These are phyloP conservation scores for Epinotia bilunana DNA, from an alignment of 2,888 invertebrate species.

Conservation along the genomic window DNA sequence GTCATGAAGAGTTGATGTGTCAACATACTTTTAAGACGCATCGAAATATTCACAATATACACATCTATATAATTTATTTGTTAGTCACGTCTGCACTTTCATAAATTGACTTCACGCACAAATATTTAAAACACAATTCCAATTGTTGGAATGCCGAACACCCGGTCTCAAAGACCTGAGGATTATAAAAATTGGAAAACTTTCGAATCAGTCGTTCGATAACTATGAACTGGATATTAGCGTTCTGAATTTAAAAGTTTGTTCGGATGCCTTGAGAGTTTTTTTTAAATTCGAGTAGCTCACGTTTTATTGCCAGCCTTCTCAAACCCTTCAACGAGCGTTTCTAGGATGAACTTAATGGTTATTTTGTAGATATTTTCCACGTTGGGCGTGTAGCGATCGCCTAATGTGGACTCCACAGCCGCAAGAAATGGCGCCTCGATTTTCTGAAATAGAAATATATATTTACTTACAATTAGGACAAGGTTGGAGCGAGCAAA, in stretches of 20 bases:
- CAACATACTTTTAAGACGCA: slow-evolving; percentile 47
- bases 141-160: slow-evolving; percentile 44
- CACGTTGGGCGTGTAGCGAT: slow-evolving; percentile 95
- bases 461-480: slow-evolving; percentile 38
- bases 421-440: slow-evolving; percentile 95
- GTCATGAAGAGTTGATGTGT: slow-evolving; percentile 35
- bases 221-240: slow-evolving; percentile 43
- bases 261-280: slow-evolving; percentile 44
- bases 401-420: slow-evolving; percentile 93
- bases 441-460: slow-evolving; percentile 89
- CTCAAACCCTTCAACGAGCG: slow-evolving; percentile 91
- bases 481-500: not conserved
- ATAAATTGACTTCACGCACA: slow-evolving; percentile 40
- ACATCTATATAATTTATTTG: slow-evolving; percentile 50
- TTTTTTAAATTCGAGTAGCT: slow-evolving; percentile 49
- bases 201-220: slow-evolving; percentile 50
- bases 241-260: slow-evolving; percentile 29
- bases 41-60: slow-evolving; percentile 61
- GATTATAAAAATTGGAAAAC: slow-evolving; percentile 45
- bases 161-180: slow-evolving; percentile 20
- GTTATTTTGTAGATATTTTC: slow-evolving; percentile 95
- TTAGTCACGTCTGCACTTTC: slow-evolving; percentile 40
- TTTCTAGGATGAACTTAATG: slow-evolving; percentile 95
- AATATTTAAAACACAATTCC: slow-evolving; percentile 37
- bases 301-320: slow-evolving; percentile 73